Evolutionary conservation across 2,888 invertebrate genomes (phyloP), one percentile per base, ranked within the genome.

Genomic region (Resseliella maxima): DNA sequence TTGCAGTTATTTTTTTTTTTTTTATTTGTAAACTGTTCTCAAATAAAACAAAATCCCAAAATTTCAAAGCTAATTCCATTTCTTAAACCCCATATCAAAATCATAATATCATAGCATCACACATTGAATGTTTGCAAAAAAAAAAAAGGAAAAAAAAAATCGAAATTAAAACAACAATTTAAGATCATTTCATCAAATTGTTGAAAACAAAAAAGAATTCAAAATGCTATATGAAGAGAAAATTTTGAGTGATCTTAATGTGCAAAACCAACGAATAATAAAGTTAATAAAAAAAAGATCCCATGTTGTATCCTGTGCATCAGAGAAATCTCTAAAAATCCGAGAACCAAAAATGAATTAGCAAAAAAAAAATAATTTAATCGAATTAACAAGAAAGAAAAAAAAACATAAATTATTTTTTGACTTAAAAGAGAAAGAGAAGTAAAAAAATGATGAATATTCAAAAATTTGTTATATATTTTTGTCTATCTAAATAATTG

Each of bases 201-300:
- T n/a, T n/a, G n/a, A n/a, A n/a, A n/a, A n/a, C n/a, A n/a, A n/a
- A n/a, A n/a, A 59, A 59, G 24, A 24, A 59, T 59, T 59, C 59
- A 59, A 24, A 59, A 59, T 18, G 46, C 8, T 15, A 15, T 50
- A 50, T 15, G 18, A 15, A 50, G 18, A 50, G 46, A 50, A 18
- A 59, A 72, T 31, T 31, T 59, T 59, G 59, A 59, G 72, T 72
- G 72, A 72, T 35, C 72, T 72, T 72, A 72, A 72, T 72, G 72
- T 72, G 72, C 31, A 72, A 31, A 72, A 24, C 59, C 59, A 59
- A 72, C 72, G 31, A 72, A 72, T 6, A 24, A n/a, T n/a, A 59
- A 59, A n/a, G 24, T 59, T 59, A 59, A 72, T 31, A 31, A 8
- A 15, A 35, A 35, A 18, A 12, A 15, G 12, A 8, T 72, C 35